Conservation (phyloP, 2,888 invertebrate genomes). For the Muschampia plurimacula region DNA sequence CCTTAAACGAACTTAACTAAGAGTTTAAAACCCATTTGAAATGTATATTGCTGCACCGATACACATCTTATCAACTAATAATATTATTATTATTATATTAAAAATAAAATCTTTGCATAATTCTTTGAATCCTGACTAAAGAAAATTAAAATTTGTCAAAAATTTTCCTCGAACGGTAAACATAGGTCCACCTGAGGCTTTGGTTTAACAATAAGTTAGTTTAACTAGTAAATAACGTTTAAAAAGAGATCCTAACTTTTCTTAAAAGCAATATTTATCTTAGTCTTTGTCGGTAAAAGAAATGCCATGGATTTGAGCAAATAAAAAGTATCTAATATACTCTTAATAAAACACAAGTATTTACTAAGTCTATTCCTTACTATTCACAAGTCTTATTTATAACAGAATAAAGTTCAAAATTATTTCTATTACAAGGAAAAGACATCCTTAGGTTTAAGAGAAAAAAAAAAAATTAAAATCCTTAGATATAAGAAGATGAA, state of each 20-base stretch:
- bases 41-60: constrained; percentile 70
- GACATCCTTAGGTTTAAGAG: background rate
- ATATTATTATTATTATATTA: constrained; percentile 52
- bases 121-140: constrained; percentile 46
- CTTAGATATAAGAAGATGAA: constrained; percentile 25
- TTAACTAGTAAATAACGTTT: constrained; percentile 41
- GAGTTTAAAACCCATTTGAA: constrained; percentile 71
- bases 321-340: constrained; percentile 55
- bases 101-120: constrained; percentile 52
- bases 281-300: constrained; percentile 70
- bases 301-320: constrained; percentile 84
- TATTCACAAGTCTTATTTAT: constrained; percentile 27
- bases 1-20: constrained; percentile 53
- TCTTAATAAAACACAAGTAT: constrained; percentile 3
- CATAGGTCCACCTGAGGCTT: constrained; percentile 64
- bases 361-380: background rate
- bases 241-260: constrained; percentile 69
- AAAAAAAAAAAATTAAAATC: constrained; percentile 15
- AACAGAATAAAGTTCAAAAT: constrained; percentile 6
- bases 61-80: constrained; percentile 50
- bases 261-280: constrained; percentile 53
- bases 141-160: constrained; percentile 45
- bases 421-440: constrained; percentile 11
- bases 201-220: constrained; percentile 50
- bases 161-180: constrained; percentile 60